Base-by-base conservation (phyloP, 2,113 vertebrate species). In the Natator depressus region DNA sequence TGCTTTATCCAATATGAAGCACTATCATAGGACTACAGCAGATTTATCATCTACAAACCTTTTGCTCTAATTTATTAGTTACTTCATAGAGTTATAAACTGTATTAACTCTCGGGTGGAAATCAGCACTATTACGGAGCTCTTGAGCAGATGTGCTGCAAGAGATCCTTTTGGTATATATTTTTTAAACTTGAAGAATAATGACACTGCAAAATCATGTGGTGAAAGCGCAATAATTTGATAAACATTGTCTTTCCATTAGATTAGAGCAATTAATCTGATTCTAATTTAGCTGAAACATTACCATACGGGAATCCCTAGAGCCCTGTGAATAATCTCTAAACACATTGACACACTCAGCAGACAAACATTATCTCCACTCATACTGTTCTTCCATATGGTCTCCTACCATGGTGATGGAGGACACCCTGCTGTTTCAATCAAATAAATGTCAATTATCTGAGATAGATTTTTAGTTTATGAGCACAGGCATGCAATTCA, bases 361-460 rank as follows among this genome's bases (percentile, higher is more conserved):
- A 98, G 98, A 98, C 98, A 98, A 98, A 98, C 98, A 98, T 98
- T 98, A 98, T 98, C 98, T 98, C 93, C 97, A 96, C 98, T 98
- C 98, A 96, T 96, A 98, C 98, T 98, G 98, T 98, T 98, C 97
- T 98, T 99, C 98, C 98, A 99, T 99, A 99, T 99, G 98, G 98
- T 98, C 98, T 98, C 97, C 97, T 98, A 98, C 98, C 97, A 98
- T 98, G 98, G 98, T 98, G 97, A 98, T 98, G 98, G 97, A 98
- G 98, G 97, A 97, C 98, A 98, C 98, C 99, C 98, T 98, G 98
- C 98, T 99, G 98, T 98, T 99, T 98, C 98, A 98, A 98, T 99
- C 98, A 99, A 98, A 99, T 99, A 98, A 99, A 99, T 98, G 98
- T 99, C 99, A 99, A 98, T 99, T 99, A 99, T 98, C 98, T 97